Percentiles rank a stretch among this genome's conserved stretches.
phyloP scores from a whole-genome alignment of 2,797 vertebrate species.

The Clarias pachynema region DNA sequence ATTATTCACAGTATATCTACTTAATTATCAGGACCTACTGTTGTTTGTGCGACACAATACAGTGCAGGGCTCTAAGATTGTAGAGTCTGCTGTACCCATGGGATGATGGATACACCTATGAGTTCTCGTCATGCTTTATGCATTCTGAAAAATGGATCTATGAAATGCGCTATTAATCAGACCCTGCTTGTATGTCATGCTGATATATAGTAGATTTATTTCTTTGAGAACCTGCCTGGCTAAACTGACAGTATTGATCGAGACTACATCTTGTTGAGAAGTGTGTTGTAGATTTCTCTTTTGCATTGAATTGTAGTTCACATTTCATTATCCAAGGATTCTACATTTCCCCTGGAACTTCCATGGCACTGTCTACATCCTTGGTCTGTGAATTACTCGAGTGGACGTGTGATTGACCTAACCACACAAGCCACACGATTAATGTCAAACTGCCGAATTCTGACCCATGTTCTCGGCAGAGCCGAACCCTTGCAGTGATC shows the following conservation, averaged over 20 bases:
- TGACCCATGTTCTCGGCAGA: constrained; percentile 29
- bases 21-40: constrained; percentile 15
- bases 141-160: constrained; percentile 60
- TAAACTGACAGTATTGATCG: constrained; percentile 32
- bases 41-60: constrained; percentile 24
- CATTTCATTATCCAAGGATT: not conserved
- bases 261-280: constrained; percentile 23
- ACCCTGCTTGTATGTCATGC: constrained; percentile 42
- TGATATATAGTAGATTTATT: constrained; percentile 38
- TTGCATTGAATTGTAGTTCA: not conserved
- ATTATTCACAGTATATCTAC: constrained; percentile 13
- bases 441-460: constrained; percentile 46
- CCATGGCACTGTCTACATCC: not conserved
- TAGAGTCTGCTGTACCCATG: constrained; percentile 32
- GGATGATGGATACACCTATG: constrained; percentile 57
- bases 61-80: constrained; percentile 34
- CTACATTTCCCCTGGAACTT: constrained; percentile 12
- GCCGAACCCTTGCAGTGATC: constrained; percentile 35
- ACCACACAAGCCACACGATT: not conserved
- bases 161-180: constrained; percentile 63
- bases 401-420: constrained; percentile 27
- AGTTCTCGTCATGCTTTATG: constrained; percentile 59
- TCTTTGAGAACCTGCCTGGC: constrained; percentile 33
- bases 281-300: not conserved
- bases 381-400: not conserved